These are phyloP conservation scores for Trissoscelio sp. DNA, from an alignment of 2,888 invertebrate species.

Conservation along the genomic window DNA sequence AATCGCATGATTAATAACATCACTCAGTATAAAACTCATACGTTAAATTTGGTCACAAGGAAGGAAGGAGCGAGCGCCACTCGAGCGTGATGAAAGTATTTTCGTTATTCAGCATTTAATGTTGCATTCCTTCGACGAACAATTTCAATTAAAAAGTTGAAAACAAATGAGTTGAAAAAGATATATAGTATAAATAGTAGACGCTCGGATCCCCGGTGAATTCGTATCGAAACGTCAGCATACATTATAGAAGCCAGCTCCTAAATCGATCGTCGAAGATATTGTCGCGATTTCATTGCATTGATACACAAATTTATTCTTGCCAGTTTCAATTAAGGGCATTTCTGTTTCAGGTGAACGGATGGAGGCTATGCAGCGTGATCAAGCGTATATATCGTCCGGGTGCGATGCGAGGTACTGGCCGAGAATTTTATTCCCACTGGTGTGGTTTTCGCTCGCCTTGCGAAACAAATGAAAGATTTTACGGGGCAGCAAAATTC, in stretches of 20 bases:
- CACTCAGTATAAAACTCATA: slow-evolving; percentile 17
- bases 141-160: slow-evolving; percentile 42
- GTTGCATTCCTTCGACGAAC: slow-evolving; percentile 18
- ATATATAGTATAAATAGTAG: slow-evolving; percentile 1
- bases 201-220: neutral
- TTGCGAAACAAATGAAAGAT: slow-evolving; percentile 36
- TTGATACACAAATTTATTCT: slow-evolving; percentile 6
- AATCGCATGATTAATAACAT: slow-evolving; percentile 35
- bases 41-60: slow-evolving; percentile 14
- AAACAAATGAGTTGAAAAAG: slow-evolving; percentile 10
- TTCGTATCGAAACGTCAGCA: neutral
- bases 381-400: slow-evolving; percentile 54
- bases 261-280: neutral
- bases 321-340: slow-evolving; percentile 17
- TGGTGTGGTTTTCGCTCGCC: slow-evolving; percentile 73
- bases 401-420: slow-evolving; percentile 84
- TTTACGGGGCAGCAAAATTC: slow-evolving; percentile 13
- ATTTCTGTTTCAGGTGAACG: slow-evolving; percentile 52
- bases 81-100: slow-evolving; percentile 86
- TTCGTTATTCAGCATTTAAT: slow-evolving; percentile 25
- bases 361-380: slow-evolving; percentile 56
- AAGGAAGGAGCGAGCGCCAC: slow-evolving; percentile 71
- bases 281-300: neutral
- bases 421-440: slow-evolving; percentile 75
- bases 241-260: neutral